Evolutionary conservation across 2,797 vertebrate species (phyloP).

Genomic region (Chelon auratus): DNA sequence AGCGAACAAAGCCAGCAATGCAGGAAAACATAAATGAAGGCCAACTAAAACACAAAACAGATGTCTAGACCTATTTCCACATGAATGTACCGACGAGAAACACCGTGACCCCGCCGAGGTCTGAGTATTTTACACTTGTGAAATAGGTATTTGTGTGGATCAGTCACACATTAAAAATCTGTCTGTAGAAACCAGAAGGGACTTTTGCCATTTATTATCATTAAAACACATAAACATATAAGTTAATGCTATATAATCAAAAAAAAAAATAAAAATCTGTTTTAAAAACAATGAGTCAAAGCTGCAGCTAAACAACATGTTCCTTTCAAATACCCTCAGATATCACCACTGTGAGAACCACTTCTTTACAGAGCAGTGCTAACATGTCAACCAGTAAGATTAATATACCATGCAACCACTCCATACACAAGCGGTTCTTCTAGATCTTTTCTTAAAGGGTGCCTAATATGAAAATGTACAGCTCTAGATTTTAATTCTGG

Average conservation of each 20-base stretch:
- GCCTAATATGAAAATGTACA: too few relatives aligned
- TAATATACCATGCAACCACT: neutral
- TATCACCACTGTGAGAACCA: neutral
- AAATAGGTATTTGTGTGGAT: too few relatives aligned
- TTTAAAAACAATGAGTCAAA: too few relatives aligned
- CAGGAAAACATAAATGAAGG: constrained; percentile 39
- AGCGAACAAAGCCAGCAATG: constrained; percentile 26
- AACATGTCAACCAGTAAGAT: neutral
- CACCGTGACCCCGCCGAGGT: neutral
- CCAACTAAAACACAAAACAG: constrained; percentile 48
- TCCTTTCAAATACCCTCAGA: neutral
- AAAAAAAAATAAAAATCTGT: too few relatives aligned
- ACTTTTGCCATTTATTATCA: too few relatives aligned
- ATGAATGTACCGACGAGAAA: neutral
- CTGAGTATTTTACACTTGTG: neutral
- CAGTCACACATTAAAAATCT: too few relatives aligned
- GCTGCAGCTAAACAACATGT: neutral
- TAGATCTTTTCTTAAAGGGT: too few relatives aligned
- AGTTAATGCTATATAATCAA: too few relatives aligned
- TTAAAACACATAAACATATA: constrained; percentile 4
- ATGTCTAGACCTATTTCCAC: constrained; percentile 44
- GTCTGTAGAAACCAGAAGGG: neutral
- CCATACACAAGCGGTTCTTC: neutral
- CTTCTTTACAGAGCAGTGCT: neutral
- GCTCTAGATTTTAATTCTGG: too few relatives aligned